Percentiles rank a stretch among this genome's conserved stretches.
phyloP scores from a whole-genome alignment of 1,140 invertebrate genomes.

The Phthorimaea operculella region DNA sequence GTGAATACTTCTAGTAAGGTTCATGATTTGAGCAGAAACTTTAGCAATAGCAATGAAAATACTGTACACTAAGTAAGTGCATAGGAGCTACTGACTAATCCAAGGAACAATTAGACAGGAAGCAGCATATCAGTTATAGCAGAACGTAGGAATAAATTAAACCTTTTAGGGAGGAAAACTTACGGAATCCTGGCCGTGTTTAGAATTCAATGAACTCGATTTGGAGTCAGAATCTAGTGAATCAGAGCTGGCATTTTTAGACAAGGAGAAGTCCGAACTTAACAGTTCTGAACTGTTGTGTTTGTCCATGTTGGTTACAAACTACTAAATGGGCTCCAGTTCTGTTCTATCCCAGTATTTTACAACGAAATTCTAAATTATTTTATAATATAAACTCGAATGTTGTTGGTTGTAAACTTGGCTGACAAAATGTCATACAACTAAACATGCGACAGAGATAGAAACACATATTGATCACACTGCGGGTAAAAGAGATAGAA shows the following conservation, averaged over 20 bases:
- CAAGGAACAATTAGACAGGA: constrained; percentile 30
- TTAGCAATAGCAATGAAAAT: not conserved
- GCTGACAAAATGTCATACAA: no score
- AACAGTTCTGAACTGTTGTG: constrained; percentile 64
- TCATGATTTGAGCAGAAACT: constrained; percentile 24
- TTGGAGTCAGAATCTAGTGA: constrained; percentile 82
- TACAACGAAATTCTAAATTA: not conserved
- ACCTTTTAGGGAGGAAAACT: constrained; percentile 65
- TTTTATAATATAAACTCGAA: no score
- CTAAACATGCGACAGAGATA: no score
- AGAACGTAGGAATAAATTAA: constrained; percentile 65
- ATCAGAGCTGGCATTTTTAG: constrained; percentile 77
- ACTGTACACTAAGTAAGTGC: not conserved
- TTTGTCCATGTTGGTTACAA: constrained; percentile 51
- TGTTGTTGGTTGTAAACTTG: no score
- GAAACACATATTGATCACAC: no score
- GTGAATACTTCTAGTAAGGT: constrained; percentile 38
- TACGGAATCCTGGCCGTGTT: constrained; percentile 81
- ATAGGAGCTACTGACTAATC: constrained; percentile 2
- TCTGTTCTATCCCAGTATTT: not conserved
- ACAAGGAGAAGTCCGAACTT: constrained; percentile 59
- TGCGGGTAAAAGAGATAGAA: no score
- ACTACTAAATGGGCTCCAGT: not conserved
- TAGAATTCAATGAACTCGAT: constrained; percentile 85
- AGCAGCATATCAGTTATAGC: constrained; percentile 39